phyloP scores from a whole-genome alignment of 2,888 invertebrate genomes.

The Marasmarcha lunaedactyla region DNA sequence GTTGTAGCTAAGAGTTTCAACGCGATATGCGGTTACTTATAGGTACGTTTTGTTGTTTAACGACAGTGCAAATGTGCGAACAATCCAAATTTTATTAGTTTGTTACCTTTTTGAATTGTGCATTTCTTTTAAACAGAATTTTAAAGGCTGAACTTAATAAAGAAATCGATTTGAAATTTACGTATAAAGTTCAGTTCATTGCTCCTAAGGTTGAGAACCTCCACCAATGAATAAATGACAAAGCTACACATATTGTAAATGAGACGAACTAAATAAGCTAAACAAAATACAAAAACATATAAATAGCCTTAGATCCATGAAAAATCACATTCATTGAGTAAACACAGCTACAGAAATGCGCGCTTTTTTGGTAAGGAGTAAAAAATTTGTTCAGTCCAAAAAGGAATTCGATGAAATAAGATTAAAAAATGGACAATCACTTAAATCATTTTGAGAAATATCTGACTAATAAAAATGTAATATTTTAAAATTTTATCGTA shows the following conservation, averaged over 20 bases:
- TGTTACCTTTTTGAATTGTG: too few relatives aligned
- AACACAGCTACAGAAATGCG: constrained; percentile 52
- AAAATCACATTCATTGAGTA: constrained; percentile 46
- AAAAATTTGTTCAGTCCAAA: neutral
- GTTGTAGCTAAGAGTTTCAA: too few relatives aligned
- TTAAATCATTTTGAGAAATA: constrained; percentile 5
- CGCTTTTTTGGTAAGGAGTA: constrained; percentile 39
- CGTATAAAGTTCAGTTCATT: neutral
- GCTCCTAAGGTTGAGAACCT: constrained; percentile 45
- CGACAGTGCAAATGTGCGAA: too few relatives aligned
- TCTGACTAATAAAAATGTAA: constrained; percentile 8
- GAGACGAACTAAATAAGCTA: constrained; percentile 41
- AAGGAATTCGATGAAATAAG: neutral
- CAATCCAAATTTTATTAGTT: too few relatives aligned
- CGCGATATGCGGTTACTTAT: too few relatives aligned
- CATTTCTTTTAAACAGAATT: too few relatives aligned
- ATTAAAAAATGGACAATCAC: constrained; percentile 10
- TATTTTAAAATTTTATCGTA: constrained; percentile 24
- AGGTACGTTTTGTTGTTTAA: too few relatives aligned
- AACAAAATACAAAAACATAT: constrained; percentile 52
- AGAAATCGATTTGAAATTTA: too few relatives aligned
- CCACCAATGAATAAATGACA: constrained; percentile 38
- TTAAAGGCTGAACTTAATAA: too few relatives aligned
- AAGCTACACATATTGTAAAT: constrained; percentile 41
- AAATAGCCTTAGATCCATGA: constrained; percentile 46